Evolutionary conservation across 1,140 invertebrate genomes (phyloP), one percentile per base, ranked within the genome.

Genomic region (Megalopta genalis): DNA sequence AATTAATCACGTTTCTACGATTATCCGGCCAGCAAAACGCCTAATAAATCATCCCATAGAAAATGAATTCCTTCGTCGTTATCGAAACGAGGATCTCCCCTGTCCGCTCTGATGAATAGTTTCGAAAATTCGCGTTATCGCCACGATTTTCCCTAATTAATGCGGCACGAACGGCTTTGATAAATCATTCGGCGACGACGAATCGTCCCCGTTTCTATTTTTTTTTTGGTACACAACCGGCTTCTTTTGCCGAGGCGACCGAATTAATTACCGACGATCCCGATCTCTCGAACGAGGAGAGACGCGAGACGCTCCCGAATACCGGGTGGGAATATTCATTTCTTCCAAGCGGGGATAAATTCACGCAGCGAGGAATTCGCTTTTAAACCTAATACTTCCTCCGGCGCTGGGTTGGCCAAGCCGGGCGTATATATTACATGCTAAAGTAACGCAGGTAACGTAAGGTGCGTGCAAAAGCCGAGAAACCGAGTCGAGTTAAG

Each of bases 301-400:
- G 10, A 3, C 42, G 42, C 9, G 42, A 2, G 1, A 14, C 10
- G 6, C 42, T 9, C 54, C n/a, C 52, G n/a, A 10, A 46, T 21
- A 4, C 46, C 14, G 1, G 16, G 25, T 14, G 1, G 49, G 23
- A 65, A 66, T 79, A 73, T 67, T 74, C 60, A 73, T 79, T 74
- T 57, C 5, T n/a, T 8, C 49, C 1, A 2, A n/a, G 18, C 54
- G 21, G 54, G 54, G 8, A 57, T 23, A 57, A n/a, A 57, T n/a
- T 74, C 71, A 46, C 39, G 39, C 66, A 59, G 71, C 39, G 64
- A 67, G 70, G 57, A 64, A 66, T 62, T 71, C 67, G 71, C 42
- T 74, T 73, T 81, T 81, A 62, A 85, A 85, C 83, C 84, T 85
- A 84, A 85, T 84, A 85, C 78, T 81, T 85, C 82, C 82, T 77